Evolutionary conservation across 2,888 invertebrate genomes (phyloP).

Genomic region (Eurytoma adleriae): DNA sequence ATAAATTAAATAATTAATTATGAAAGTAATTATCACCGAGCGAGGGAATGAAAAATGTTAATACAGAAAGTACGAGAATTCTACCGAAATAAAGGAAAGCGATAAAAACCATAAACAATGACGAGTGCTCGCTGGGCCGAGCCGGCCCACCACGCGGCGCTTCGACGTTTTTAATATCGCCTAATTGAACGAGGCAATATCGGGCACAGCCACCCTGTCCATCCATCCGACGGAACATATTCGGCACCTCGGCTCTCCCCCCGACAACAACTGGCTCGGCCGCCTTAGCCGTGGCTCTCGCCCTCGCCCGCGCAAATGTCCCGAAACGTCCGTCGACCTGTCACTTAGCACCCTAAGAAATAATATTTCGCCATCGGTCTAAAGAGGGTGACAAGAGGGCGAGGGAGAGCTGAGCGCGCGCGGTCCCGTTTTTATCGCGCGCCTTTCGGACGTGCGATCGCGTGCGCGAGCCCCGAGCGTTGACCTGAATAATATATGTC

Average conservation of each 20-base stretch:
- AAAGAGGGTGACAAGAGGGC: conserved; percentile 14
- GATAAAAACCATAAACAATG: not conserved
- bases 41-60: too few species aligned
- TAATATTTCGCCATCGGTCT: conserved; percentile 65
- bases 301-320: conserved; percentile 63
- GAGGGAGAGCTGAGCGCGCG: too few species aligned
- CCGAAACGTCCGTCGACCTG: conserved; percentile 68
- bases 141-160: not conserved
- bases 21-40: too few species aligned
- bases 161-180: conserved; percentile 36
- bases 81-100: not conserved
- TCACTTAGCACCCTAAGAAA: conserved; percentile 71
- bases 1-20: too few species aligned
- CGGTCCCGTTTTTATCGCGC: conserved; percentile 33
- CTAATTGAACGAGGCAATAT: conserved; percentile 35
- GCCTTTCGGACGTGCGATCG: conserved; percentile 56
- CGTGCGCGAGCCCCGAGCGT: conserved; percentile 66
- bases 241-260: conserved; percentile 4
- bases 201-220: not conserved
- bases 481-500: conserved; percentile 74
- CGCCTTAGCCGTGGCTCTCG: not conserved
- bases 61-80: not conserved
- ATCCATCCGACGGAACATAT: conserved; percentile 3
- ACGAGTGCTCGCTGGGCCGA: not conserved
- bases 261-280: not conserved